These are phyloP conservation scores for Crenuchus spilurus DNA, from an alignment of 2,797 vertebrate genomes.

Conservation along the genomic window DNA sequence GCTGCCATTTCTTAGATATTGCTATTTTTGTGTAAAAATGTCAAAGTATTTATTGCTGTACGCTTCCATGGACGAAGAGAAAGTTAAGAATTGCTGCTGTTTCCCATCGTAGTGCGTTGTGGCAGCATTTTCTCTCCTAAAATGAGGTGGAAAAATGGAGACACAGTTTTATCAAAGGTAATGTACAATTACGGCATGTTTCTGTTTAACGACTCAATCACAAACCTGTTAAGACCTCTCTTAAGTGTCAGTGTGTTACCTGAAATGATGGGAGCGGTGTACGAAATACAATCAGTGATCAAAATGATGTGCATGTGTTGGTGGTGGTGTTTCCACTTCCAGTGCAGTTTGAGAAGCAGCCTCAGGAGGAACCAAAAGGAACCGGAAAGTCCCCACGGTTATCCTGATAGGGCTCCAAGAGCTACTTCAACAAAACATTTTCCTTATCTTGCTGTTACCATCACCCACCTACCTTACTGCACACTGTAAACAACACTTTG, in stretches of 20 bases:
- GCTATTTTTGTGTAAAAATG: constrained; percentile 46
- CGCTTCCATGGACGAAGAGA: constrained; percentile 22
- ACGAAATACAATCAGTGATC: no score
- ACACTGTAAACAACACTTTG: constrained; percentile 44
- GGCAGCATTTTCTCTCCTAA: constrained; percentile 63
- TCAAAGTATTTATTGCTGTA: constrained; percentile 47
- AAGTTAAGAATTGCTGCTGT: constrained; percentile 9
- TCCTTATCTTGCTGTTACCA: constrained; percentile 28
- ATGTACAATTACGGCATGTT: constrained; percentile 50
- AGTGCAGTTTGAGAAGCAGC: background rate
- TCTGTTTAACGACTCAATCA: constrained; percentile 8
- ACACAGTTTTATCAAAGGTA: constrained; percentile 43
- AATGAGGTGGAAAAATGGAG: constrained; percentile 33
- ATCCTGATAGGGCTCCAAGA: background rate
- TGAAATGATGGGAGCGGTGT: no score
- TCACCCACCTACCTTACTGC: constrained; percentile 41
- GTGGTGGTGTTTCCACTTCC: no score
- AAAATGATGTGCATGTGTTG: no score
- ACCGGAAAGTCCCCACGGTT: background rate
- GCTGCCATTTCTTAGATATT: constrained; percentile 37
- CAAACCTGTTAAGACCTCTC: background rate
- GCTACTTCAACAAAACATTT: background rate
- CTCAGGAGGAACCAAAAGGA: background rate
- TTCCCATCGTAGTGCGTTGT: constrained; percentile 49
- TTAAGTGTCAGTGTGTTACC: background rate